These are phyloP conservation scores for Abramis brama DNA, from an alignment of 2,113 vertebrate genomes.

Conservation along the genomic window DNA sequence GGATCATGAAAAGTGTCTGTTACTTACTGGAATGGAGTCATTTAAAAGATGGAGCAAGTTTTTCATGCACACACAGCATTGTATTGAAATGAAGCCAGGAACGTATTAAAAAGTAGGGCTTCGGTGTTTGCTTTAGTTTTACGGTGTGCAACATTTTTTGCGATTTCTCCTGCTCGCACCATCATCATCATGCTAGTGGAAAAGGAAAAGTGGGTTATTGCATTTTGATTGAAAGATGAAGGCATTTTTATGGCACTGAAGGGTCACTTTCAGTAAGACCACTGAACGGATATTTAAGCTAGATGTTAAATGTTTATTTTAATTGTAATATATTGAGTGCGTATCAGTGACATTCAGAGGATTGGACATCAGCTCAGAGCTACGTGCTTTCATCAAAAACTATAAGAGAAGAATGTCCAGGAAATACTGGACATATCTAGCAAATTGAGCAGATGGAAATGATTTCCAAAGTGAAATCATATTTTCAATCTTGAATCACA, in stretches of 20 bases:
- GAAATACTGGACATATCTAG: background rate
- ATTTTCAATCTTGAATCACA: background rate
- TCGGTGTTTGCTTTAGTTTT: too few relatives aligned
- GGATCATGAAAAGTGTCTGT: background rate
- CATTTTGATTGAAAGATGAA: background rate
- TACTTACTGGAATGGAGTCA: slow-evolving; percentile 2
- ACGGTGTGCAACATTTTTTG: too few relatives aligned
- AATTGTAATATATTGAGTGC: background rate
- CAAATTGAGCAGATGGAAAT: background rate
- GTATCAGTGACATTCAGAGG: background rate
- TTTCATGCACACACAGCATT: background rate
- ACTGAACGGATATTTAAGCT: too few relatives aligned
- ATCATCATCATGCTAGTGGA: background rate
- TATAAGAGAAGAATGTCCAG: background rate
- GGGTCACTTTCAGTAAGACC: too few relatives aligned
- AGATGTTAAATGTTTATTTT: background rate
- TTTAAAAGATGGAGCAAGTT: background rate
- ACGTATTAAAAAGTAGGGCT: background rate
- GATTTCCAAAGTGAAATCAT: background rate
- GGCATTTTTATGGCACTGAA: background rate
- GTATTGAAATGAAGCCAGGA: background rate
- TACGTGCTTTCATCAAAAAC: background rate
- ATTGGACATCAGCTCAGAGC: background rate
- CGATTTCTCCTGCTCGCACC: background rate
- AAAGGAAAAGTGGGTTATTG: background rate